Conservation (phyloP, 2,888 invertebrate species). For the Spicauda simplicius region DNA sequence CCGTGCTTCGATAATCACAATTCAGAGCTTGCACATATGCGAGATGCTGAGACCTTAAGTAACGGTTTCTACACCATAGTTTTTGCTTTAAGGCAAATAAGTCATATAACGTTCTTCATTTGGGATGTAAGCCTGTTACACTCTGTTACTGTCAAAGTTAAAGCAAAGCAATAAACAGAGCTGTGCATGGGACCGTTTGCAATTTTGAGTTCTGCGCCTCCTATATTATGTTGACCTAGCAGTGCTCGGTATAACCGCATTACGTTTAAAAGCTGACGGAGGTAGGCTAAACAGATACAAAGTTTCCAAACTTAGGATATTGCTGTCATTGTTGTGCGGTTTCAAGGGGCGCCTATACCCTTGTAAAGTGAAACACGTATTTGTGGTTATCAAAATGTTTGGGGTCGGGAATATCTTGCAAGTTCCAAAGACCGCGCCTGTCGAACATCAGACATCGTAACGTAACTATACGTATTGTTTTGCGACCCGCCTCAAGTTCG, state of each 20-base stretch:
- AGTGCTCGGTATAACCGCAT: slow-evolving; percentile 43
- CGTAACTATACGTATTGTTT: not conserved
- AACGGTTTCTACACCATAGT: no score
- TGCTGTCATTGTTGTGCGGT: slow-evolving; percentile 68
- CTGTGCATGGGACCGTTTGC: slow-evolving; percentile 18
- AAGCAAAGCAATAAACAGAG: slow-evolving; percentile 13
- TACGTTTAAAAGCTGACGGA: slow-evolving; percentile 57
- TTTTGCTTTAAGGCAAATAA: no score
- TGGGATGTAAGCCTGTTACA: no score
- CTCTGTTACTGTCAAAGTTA: slow-evolving; percentile 11
- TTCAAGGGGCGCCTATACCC: slow-evolving; percentile 53
- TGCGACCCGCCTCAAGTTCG: not conserved
- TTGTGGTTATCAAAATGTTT: slow-evolving; percentile 66
- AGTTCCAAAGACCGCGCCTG: slow-evolving; percentile 44
- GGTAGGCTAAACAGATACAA: slow-evolving; percentile 55
- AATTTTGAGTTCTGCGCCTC: slow-evolving; percentile 25
- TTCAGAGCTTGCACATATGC: no score
- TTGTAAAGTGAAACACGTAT: slow-evolving; percentile 65
- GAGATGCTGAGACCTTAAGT: no score
- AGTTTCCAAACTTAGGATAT: slow-evolving; percentile 69
- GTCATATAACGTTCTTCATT: no score
- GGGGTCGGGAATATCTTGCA: slow-evolving; percentile 53
- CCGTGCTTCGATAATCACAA: no score
- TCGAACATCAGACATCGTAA: slow-evolving; percentile 38
- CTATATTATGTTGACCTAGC: slow-evolving; percentile 25